Percentiles rank a stretch among this genome's conserved stretches.
Evolutionary conservation across 2,797 vertebrate species (phyloP).

Genomic region (Antennarius maculatus): DNA sequence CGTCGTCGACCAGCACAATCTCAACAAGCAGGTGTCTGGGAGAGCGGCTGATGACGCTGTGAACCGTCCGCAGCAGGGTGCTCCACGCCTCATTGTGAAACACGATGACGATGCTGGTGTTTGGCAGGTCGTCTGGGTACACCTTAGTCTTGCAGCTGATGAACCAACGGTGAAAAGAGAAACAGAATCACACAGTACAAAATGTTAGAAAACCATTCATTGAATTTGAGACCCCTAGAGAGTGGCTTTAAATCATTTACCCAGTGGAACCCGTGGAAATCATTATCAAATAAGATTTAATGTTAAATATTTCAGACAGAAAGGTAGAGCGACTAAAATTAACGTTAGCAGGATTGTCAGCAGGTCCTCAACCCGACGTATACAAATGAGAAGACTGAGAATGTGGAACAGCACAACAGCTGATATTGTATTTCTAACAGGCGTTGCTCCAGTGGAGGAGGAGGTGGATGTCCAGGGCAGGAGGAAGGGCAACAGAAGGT

Average conservation of each 20-base stretch:
- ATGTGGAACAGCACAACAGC: neutral
- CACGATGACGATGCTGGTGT: conserved; percentile 96
- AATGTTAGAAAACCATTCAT: neutral
- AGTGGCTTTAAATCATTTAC: no score
- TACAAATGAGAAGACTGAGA: conserved; percentile 42
- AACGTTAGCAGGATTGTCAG: conserved; percentile 46
- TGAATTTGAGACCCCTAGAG: neutral
- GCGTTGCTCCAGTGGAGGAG: conserved; percentile 20
- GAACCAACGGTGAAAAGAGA: neutral
- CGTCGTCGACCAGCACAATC: conserved; percentile 93
- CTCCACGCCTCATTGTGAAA: conserved; percentile 99
- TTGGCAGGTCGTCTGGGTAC: conserved; percentile 90
- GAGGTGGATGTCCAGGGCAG: conserved; percentile 29
- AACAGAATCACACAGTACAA: conserved; percentile 4
- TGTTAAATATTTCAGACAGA: conserved; percentile 38
- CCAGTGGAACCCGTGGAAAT: no score
- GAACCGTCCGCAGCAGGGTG: conserved; percentile 92
- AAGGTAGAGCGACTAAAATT: conserved; percentile 40
- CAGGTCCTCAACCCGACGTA: conserved; percentile 36
- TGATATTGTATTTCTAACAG: conserved; percentile 56
- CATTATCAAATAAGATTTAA: conserved; percentile 33
- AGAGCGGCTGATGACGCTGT: conserved; percentile 92
- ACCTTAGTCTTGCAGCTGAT: conserved; percentile 94
- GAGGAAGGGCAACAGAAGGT: conserved; percentile 23
- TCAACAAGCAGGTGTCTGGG: conserved; percentile 89